Evolutionary conservation across 2,888 invertebrate genomes (phyloP).

Genomic region (Geotrupes spiniger): DNA sequence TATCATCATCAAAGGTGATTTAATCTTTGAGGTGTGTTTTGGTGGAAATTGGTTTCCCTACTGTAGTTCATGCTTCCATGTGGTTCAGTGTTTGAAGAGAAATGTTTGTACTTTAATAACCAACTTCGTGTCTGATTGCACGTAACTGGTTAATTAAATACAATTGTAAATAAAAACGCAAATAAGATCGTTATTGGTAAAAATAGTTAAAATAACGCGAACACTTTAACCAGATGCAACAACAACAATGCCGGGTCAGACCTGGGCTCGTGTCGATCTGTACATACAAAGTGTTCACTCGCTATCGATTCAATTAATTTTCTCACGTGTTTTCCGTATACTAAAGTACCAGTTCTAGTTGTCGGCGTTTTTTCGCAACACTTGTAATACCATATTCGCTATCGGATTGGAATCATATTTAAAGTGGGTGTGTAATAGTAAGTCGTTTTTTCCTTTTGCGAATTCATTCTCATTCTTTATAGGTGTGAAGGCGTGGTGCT

Average conservation of each 20-base stretch:
- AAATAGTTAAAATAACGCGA: too few relatives aligned
- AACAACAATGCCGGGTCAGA: background rate
- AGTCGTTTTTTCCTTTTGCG: slow-evolving; percentile 8
- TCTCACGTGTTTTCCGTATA: slow-evolving; percentile 16
- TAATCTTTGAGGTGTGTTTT: too few relatives aligned
- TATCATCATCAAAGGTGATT: too few relatives aligned
- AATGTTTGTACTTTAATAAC: too few relatives aligned
- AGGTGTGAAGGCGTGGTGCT: slow-evolving; percentile 18
- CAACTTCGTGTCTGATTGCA: too few relatives aligned
- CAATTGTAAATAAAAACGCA: too few relatives aligned
- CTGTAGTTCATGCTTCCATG: too few relatives aligned
- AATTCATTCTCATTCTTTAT: slow-evolving; percentile 19
- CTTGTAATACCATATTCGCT: slow-evolving; percentile 7
- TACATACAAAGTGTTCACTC: slow-evolving; percentile 4
- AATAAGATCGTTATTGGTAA: too few relatives aligned
- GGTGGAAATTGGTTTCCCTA: too few relatives aligned
- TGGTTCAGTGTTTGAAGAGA: too few relatives aligned
- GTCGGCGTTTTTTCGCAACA: slow-evolving; percentile 2
- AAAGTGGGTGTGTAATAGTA: slow-evolving; percentile 10
- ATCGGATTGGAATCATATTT: slow-evolving; percentile 8
- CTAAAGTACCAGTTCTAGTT: slow-evolving; percentile 1
- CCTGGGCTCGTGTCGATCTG: slow-evolving; percentile 1
- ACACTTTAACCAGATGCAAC: too few relatives aligned
- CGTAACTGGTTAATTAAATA: too few relatives aligned
- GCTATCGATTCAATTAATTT: slow-evolving; percentile 16